Evolutionary conservation across 2,888 invertebrate genomes (phyloP).

Genomic region (Hetaerina titia): DNA sequence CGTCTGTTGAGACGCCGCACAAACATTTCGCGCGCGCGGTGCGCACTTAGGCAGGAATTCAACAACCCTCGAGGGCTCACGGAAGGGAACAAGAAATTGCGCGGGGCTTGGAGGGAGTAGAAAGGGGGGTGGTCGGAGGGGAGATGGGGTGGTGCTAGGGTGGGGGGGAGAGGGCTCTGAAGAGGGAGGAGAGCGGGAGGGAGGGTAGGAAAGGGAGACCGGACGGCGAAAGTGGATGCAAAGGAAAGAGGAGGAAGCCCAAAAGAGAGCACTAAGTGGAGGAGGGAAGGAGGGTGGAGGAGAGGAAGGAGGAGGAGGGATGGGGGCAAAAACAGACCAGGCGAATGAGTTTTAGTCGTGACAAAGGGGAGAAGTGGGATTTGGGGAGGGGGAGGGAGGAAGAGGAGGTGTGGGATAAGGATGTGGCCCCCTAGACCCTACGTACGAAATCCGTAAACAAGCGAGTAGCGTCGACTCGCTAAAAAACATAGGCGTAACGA

Average conservation of each 20-base stretch:
- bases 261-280: background rate
- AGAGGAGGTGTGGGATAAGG: background rate
- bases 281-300: constrained; percentile 65
- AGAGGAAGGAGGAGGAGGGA: constrained; percentile 69
- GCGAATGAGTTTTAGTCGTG: constrained; percentile 68
- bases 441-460: constrained; percentile 60
- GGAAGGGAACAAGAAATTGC: constrained; percentile 38
- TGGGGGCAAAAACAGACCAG: constrained; percentile 70
- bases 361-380: background rate
- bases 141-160: background rate
- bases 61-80: constrained; percentile 48
- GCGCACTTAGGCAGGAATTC: constrained; percentile 57
- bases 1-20: background rate
- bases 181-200: background rate
- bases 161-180: background rate
- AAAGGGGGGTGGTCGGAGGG: background rate
- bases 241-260: background rate
- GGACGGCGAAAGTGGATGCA: background rate
- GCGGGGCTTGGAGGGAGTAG: background rate
- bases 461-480: constrained; percentile 37
- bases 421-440: background rate
- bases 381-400: background rate
- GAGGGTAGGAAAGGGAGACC: background rate
- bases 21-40: background rate
- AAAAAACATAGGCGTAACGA: constrained; percentile 54